Conservation (phyloP, 1,140 invertebrate species). For the Pseudoatta argentina region DNA sequence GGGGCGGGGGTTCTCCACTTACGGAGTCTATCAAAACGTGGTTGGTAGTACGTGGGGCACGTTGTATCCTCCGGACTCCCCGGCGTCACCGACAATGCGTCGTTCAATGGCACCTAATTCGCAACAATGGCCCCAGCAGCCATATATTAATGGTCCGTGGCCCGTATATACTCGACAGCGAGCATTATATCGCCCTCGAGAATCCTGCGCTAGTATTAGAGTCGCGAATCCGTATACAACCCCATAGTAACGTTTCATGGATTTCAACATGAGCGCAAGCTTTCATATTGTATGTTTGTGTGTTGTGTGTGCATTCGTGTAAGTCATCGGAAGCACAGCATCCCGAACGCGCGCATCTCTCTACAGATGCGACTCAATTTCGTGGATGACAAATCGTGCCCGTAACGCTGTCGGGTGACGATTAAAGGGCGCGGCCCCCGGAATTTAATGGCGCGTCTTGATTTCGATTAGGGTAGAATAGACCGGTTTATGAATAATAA, state of each 20-base stretch:
- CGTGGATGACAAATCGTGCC: conserved; percentile 79
- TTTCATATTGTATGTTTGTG: neutral
- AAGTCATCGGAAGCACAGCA: conserved; percentile 67
- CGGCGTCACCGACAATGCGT: conserved; percentile 79
- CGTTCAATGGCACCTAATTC: conserved; percentile 84
- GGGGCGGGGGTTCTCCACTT: conserved; percentile 16
- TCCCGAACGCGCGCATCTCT: conserved; percentile 57
- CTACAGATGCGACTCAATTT: conserved; percentile 79
- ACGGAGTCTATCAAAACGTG: conserved; percentile 66
- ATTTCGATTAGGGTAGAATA: conserved; percentile 80
- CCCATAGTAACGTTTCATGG: conserved; percentile 5
- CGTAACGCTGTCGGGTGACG: conserved; percentile 79
- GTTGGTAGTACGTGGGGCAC: conserved; percentile 43
- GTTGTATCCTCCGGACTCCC: conserved; percentile 65
- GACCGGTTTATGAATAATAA: conserved; percentile 73
- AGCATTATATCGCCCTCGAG: conserved; percentile 70
- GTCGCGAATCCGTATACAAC: neutral
- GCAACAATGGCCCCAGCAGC: conserved; percentile 83
- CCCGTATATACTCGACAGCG: conserved; percentile 71
- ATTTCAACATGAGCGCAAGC: conserved; percentile 3
- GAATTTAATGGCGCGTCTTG: conserved; percentile 80
- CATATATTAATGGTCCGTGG: conserved; percentile 83
- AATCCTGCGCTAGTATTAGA: conserved; percentile 38
- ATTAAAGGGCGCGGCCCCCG: conserved; percentile 79
- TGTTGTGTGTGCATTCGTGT: neutral